Evolutionary conservation across 2,797 vertebrate species (phyloP).

Genomic region (Petrocephalus sullivani): DNA sequence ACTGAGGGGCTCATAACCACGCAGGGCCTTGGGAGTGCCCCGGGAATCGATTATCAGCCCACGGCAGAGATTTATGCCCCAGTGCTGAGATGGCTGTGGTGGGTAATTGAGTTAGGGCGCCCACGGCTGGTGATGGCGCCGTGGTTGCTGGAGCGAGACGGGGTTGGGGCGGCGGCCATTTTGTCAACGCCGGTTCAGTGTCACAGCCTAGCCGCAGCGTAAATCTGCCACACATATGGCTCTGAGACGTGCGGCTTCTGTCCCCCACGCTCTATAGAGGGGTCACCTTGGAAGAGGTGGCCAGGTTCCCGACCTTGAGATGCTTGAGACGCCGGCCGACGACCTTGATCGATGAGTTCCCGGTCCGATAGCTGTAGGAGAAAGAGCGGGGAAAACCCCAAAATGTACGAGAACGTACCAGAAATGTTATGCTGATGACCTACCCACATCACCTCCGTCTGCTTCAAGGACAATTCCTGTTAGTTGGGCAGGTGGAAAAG

Average conservation of each 20-base stretch:
- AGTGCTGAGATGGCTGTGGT: conserved; percentile 65
- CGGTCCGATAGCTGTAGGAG: neutral
- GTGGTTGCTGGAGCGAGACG: neutral
- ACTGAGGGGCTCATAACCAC: neutral
- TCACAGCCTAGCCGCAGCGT: conserved; percentile 17
- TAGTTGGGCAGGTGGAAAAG: conserved; percentile 12
- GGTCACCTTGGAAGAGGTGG: neutral
- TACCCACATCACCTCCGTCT: neutral
- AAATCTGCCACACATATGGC: conserved; percentile 29
- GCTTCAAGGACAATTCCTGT: neutral
- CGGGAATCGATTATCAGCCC: conserved; percentile 69
- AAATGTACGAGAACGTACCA: neutral
- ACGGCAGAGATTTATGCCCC: conserved; percentile 63
- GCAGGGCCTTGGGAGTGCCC: conserved; percentile 47
- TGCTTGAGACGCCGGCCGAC: neutral
- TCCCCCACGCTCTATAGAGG: neutral
- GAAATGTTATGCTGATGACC: neutral
- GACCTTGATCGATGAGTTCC: neutral
- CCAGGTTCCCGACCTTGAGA: neutral
- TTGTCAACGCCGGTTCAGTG: neutral
- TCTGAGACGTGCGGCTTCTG: neutral
- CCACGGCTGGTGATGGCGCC: neutral
- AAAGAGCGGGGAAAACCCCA: neutral
- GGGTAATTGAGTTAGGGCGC: conserved; percentile 68
- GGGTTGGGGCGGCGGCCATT: neutral